Evolutionary conservation across 2,888 invertebrate species (phyloP).

Genomic region (Leucophenga montana): DNA sequence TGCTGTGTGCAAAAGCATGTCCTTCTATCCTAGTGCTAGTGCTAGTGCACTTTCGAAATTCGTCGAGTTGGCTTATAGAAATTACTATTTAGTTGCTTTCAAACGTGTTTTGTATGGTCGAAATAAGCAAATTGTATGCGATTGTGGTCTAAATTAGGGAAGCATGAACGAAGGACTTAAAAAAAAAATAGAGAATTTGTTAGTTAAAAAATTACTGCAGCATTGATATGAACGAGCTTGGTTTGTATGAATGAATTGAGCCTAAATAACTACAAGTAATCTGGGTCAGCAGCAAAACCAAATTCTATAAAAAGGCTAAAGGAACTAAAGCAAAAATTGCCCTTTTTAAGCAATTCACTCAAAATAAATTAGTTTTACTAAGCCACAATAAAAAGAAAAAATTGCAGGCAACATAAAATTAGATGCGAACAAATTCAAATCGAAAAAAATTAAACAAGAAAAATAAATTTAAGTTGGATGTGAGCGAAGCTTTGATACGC

Average conservation of each 20-base stretch:
- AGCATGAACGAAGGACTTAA: not conserved
- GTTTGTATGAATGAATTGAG: too few relatives aligned
- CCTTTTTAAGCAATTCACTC: not conserved
- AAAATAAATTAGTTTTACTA: conserved; percentile 57
- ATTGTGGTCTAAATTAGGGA: conserved; percentile 50
- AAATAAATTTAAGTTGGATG: conserved; percentile 28
- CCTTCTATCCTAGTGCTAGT: too few relatives aligned
- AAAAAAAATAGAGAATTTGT: conserved; percentile 16
- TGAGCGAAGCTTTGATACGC: not conserved
- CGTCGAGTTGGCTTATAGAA: conserved; percentile 34
- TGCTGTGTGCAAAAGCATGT: too few relatives aligned
- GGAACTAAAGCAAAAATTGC: too few relatives aligned
- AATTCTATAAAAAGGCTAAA: too few relatives aligned
- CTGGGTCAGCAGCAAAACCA: too few relatives aligned
- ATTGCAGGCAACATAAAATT: not conserved
- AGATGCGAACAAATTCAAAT: not conserved
- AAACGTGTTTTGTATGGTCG: conserved; percentile 47
- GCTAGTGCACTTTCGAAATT: too few relatives aligned
- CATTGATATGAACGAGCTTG: conserved; percentile 2
- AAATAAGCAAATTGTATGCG: conserved; percentile 66
- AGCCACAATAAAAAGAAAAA: conserved; percentile 49
- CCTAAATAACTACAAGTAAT: too few relatives aligned
- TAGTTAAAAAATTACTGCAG: not conserved
- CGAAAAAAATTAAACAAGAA: not conserved
- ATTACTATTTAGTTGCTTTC: conserved; percentile 61